Conservation (phyloP, 2,797 vertebrate genomes). For the Acrocephalus scirpaceus region DNA sequence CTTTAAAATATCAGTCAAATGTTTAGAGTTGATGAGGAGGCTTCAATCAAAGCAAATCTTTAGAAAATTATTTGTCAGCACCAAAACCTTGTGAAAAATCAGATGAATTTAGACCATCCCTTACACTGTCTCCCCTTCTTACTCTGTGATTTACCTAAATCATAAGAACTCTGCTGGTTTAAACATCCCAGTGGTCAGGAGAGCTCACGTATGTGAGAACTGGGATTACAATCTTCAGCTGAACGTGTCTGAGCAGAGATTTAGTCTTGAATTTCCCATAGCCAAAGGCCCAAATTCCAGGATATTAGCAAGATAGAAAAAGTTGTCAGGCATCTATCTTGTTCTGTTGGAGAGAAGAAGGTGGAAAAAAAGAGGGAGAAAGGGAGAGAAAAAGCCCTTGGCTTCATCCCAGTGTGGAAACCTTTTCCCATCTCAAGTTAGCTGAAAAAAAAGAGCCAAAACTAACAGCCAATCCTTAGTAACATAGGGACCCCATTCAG, state of each 20-base stretch:
- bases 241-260: background rate
- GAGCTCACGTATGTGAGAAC: background rate
- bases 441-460: conserved; percentile 43
- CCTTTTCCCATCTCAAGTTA: conserved; percentile 40
- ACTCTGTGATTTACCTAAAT: background rate
- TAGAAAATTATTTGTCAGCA: background rate
- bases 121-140: background rate
- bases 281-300: background rate
- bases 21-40: background rate
- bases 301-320: background rate
- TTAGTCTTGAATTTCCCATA: background rate
- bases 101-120: background rate
- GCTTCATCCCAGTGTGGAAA: conserved; percentile 3
- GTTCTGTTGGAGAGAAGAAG: background rate
- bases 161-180: background rate
- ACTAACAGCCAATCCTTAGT: conserved; percentile 1
- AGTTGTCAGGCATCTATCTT: background rate
- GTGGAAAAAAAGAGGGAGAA: background rate
- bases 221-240: background rate
- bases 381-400: background rate
- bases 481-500: conserved; percentile 13
- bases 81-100: background rate
- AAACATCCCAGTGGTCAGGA: background rate
- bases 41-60: background rate
- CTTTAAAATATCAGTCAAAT: background rate